Evolutionary conservation across 2,797 vertebrate species (phyloP).

Genomic region (Mallotus villosus): DNA sequence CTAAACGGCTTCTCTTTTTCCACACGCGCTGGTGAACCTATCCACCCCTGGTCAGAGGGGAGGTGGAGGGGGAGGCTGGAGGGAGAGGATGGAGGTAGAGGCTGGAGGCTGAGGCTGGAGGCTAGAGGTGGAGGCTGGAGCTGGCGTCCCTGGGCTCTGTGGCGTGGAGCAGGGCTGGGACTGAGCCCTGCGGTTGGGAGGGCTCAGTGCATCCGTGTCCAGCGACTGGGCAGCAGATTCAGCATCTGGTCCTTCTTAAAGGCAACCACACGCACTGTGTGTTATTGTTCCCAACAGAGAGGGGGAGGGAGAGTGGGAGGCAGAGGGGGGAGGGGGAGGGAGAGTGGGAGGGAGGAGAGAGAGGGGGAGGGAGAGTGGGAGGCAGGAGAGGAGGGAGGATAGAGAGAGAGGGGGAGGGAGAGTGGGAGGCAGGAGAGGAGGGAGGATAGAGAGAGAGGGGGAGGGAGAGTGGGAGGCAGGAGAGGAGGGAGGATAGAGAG

Average conservation of each 20-base stretch:
- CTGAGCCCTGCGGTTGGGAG: constrained; percentile 62
- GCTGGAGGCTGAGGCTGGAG: constrained; percentile 37
- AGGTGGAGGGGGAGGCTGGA: constrained; percentile 31
- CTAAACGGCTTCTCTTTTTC: too few relatives aligned
- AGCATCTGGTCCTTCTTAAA: constrained; percentile 76
- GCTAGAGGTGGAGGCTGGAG: constrained; percentile 48
- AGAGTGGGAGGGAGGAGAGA: constrained; percentile 11
- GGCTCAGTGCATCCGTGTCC: constrained; percentile 60
- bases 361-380: neutral
- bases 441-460: constrained; percentile 5
- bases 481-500: constrained; percentile 15
- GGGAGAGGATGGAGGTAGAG: constrained; percentile 33
- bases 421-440: constrained; percentile 14
- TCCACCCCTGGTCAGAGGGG: constrained; percentile 59
- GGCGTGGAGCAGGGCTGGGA: constrained; percentile 39
- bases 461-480: constrained; percentile 8
- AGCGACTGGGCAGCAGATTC: constrained; percentile 70
- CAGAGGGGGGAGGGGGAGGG: constrained; percentile 20
- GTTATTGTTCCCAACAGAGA: constrained; percentile 77
- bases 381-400: too few relatives aligned
- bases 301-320: neutral
- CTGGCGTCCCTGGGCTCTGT: constrained; percentile 60
- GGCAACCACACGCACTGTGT: constrained; percentile 71
- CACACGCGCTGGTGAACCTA: constrained; percentile 50
- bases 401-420: constrained; percentile 21